Evolutionary conservation across 2,797 vertebrate genomes (phyloP).

Genomic region (Platyrinchus mystaceus): DNA sequence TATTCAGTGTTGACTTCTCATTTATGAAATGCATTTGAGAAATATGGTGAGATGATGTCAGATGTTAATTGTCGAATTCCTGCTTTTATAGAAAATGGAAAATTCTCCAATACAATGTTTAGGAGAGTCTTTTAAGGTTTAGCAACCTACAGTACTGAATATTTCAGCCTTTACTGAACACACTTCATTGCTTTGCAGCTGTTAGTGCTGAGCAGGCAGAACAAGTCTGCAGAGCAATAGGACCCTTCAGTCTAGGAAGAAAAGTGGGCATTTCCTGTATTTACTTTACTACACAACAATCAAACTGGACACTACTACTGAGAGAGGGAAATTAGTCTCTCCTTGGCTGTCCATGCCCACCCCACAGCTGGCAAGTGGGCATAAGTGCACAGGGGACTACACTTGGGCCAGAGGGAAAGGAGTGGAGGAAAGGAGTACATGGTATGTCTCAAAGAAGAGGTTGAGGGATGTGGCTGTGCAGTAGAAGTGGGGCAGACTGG

Average conservation of each 20-base stretch:
- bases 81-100: background rate
- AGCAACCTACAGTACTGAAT: background rate
- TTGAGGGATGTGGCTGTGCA: background rate
- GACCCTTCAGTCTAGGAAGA: background rate
- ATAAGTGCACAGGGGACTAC: background rate
- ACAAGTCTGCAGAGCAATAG: background rate
- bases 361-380: background rate
- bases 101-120: background rate
- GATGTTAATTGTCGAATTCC: background rate
- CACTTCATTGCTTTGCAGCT: accelerated
- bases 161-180: background rate
- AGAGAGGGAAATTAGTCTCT: background rate
- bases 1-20: background rate
- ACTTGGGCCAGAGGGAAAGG: background rate
- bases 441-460: background rate
- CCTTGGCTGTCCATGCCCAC: background rate
- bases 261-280: background rate
- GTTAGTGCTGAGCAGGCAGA: background rate
- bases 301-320: background rate
- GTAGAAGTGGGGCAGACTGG: background rate
- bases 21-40: background rate
- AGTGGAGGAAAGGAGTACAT: background rate
- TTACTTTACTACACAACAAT: background rate
- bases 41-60: background rate
- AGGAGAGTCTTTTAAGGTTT: background rate